These are phyloP conservation scores for Ferdinandea cuprea DNA, from an alignment of 2,888 invertebrate species.

Conservation along the genomic window DNA sequence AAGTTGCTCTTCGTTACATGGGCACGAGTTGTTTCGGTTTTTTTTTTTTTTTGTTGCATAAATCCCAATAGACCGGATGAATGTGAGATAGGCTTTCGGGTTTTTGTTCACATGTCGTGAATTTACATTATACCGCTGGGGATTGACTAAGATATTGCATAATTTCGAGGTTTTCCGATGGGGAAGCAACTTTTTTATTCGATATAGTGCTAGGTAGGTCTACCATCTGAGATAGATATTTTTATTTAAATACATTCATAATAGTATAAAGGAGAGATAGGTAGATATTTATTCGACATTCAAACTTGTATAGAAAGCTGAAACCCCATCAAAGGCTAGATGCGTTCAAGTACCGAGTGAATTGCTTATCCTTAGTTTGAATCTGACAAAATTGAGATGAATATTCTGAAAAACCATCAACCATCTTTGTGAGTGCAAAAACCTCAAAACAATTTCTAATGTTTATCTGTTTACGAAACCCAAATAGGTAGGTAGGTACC, in stretches of 20 bases:
- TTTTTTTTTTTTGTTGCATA: conserved; percentile 29
- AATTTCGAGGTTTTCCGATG: neutral
- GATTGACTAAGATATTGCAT: conserved; percentile 18
- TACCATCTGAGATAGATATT: no score
- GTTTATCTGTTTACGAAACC: conserved; percentile 32
- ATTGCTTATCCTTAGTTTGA: no score
- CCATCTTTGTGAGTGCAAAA: neutral
- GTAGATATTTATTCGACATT: no score
- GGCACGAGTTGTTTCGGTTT: conserved; percentile 5
- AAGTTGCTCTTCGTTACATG: conserved; percentile 45
- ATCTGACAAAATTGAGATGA: neutral
- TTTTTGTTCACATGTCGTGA: conserved; percentile 39
- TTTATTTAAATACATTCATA: no score
- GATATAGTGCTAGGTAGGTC: no score
- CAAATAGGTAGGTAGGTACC: no score
- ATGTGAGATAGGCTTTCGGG: conserved; percentile 38
- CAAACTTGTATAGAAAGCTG: no score
- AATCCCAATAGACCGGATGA: conserved; percentile 10
- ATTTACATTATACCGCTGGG: conserved; percentile 5
- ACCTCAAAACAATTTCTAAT: conserved; percentile 36
- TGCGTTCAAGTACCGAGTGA: no score
- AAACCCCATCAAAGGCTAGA: no score
- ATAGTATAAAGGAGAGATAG: no score
- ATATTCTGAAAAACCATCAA: conserved; percentile 1
- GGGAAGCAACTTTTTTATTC: neutral